Percentiles rank a stretch among this genome's conserved stretches.
phyloP scores from a whole-genome alignment of 2,113 vertebrate genomes.

The Sigmodon hispidus region DNA sequence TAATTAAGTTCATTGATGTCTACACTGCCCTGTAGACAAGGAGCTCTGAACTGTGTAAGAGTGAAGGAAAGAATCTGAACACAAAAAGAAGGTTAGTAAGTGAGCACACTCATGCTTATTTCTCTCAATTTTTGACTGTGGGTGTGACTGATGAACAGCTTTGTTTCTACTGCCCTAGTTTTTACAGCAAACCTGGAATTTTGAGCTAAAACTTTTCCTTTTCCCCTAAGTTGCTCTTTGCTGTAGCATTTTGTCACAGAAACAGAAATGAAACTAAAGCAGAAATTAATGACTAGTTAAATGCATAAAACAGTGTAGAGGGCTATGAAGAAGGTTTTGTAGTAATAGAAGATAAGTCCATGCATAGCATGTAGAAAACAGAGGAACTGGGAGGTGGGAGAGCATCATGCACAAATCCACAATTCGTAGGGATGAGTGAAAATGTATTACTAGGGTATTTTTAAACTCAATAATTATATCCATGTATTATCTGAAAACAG shows the following conservation, averaged over 20 bases:
- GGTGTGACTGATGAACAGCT: not conserved
- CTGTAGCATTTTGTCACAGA: not conserved
- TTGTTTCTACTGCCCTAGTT: not conserved
- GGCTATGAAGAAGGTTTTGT: not conserved
- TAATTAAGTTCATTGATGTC: not conserved
- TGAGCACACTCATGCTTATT: not conserved
- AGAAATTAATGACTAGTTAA: not conserved
- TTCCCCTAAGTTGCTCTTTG: not conserved
- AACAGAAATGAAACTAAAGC: not conserved
- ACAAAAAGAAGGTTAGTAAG: not conserved
- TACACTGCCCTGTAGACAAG: too few relatives aligned
- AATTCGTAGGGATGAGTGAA: not conserved
- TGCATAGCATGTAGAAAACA: not conserved
- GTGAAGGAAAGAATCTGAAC: too few relatives aligned
- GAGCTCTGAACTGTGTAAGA: too few relatives aligned
- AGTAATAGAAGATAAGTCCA: not conserved
- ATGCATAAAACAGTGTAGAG: not conserved
- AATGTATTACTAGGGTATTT: not conserved
- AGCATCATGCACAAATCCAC: not conserved
- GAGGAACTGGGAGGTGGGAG: not conserved
- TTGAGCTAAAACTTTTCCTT: not conserved
- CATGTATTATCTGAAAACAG: not conserved
- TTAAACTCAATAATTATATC: not conserved
- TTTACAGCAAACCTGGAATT: too few relatives aligned
- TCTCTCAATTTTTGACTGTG: not conserved